Evolutionary conservation across 2,113 vertebrate species (phyloP).

Genomic region (Arvicanthis niloticus): DNA sequence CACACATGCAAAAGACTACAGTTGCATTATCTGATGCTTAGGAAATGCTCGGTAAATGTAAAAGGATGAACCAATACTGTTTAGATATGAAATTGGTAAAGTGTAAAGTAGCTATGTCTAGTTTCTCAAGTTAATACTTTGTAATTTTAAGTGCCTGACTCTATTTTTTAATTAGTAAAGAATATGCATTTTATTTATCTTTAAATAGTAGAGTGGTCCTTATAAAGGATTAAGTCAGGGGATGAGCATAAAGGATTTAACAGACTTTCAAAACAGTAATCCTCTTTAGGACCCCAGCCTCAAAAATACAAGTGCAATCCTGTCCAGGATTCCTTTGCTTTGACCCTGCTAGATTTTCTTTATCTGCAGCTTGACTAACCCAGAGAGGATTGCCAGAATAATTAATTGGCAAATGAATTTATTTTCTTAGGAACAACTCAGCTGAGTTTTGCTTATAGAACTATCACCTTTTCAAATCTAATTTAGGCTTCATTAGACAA

Average conservation of each 20-base stretch:
- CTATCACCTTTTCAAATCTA: slow-evolving; percentile 11
- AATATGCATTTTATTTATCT: neutral
- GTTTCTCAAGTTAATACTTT: neutral
- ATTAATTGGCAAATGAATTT: slow-evolving; percentile 49
- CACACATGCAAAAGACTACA: neutral
- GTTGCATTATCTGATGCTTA: neutral
- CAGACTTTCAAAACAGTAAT: slow-evolving; percentile 47
- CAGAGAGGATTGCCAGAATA: slow-evolving; percentile 31
- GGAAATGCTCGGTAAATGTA: neutral
- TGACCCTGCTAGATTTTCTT: slow-evolving; percentile 30
- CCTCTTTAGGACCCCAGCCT: neutral
- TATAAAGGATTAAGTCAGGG: slow-evolving; percentile 17
- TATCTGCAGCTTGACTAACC: slow-evolving; percentile 41
- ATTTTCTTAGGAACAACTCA: slow-evolving; percentile 61
- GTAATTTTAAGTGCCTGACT: neutral
- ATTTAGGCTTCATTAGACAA: slow-evolving; percentile 46
- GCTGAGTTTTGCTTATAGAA: slow-evolving; percentile 29
- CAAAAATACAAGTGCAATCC: neutral
- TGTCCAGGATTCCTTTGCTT: slow-evolving; percentile 32
- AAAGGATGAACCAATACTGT: neutral
- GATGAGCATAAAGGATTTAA: neutral
- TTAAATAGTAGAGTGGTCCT: neutral
- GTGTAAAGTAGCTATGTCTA: neutral
- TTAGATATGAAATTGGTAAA: slow-evolving; percentile 24
- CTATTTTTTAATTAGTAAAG: slow-evolving; percentile 20